A percentile compares a stretch with the other conserved stretches of the same genome.
phyloP scores from a whole-genome alignment of 1,140 invertebrate genomes.

The Drosophila sechellia region DNA sequence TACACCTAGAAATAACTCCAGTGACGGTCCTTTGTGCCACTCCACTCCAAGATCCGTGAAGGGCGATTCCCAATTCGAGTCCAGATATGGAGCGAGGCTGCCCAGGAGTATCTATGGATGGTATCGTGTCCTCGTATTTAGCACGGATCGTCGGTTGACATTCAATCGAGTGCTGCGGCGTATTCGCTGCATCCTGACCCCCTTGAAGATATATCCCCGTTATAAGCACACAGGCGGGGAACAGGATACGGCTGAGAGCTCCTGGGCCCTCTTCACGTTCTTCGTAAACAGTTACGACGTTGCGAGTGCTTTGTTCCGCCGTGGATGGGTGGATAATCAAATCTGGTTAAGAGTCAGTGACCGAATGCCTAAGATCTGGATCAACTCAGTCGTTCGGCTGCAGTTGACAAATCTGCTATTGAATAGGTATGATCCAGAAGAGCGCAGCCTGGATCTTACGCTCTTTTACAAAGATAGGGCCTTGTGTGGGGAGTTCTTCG shows the following conservation, averaged over 20 bases:
- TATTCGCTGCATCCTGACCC: constrained; percentile 15
- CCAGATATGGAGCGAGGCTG: background rate
- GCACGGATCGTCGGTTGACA: constrained; percentile 3
- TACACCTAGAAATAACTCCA: too few species aligned
- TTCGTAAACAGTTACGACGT: constrained; percentile 40
- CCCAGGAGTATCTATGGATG: constrained; percentile 50
- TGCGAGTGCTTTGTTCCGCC: constrained; percentile 27
- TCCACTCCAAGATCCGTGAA: constrained; percentile 6
- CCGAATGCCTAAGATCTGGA: constrained; percentile 18
- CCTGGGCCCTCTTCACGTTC: constrained; percentile 44
- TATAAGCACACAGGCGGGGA: constrained; percentile 49
- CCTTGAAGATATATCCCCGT: constrained; percentile 4
- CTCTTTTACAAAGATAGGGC: constrained; percentile 27
- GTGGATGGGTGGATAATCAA: background rate
- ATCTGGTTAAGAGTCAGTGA: constrained; percentile 29
- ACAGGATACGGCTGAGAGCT: constrained; percentile 25
- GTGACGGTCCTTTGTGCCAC: background rate
- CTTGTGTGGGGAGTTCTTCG: constrained; percentile 36
- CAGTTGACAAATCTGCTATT: constrained; percentile 22
- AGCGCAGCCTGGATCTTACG: constrained; percentile 27
- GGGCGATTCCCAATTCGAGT: too few species aligned
- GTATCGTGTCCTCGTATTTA: constrained; percentile 54
- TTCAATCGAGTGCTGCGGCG: constrained; percentile 11
- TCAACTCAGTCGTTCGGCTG: constrained; percentile 3
- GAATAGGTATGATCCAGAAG: constrained; percentile 19